Percentiles rank a stretch among this genome's conserved stretches.
These are phyloP conservation scores for Leptopilina boulardi DNA, from an alignment of 1,140 invertebrate genomes.

Conservation along the genomic window DNA sequence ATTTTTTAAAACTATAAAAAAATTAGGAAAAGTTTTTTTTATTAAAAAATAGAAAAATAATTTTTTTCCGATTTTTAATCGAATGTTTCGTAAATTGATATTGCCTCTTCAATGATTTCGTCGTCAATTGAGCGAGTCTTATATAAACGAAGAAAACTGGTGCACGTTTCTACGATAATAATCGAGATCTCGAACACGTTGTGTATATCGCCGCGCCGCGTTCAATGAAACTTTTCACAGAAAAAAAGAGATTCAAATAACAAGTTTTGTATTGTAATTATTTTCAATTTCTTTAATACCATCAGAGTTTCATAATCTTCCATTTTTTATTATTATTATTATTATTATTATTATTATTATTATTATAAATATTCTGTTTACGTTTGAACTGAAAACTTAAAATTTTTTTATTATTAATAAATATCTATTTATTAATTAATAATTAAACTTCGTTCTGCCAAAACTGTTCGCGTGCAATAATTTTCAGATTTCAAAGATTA, in stretches of 20 bases:
- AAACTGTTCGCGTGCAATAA: no score
- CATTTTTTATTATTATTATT: no score
- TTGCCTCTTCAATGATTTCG: conserved; percentile 12
- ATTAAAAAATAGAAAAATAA: no score
- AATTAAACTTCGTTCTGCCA: no score
- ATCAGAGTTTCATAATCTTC: background rate
- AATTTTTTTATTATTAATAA: no score
- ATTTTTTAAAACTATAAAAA: no score
- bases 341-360: no score
- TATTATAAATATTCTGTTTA: no score
- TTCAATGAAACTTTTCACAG: conserved; percentile 3
- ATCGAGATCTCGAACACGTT: background rate
- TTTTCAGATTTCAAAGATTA: no score
- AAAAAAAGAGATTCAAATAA: background rate
- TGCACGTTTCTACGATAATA: conserved; percentile 28
- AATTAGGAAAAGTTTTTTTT: no score
- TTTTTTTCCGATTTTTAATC: background rate
- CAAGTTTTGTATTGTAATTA: background rate
- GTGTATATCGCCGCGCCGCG: background rate
- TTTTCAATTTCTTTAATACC: background rate
- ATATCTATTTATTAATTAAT: no score
- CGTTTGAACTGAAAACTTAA: no score
- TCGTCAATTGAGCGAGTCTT: conserved; percentile 3
- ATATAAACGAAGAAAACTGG: conserved; percentile 16
- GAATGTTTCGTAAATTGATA: background rate